Conservation (phyloP, 2,797 vertebrate species). For the Zalophus californianus region DNA sequence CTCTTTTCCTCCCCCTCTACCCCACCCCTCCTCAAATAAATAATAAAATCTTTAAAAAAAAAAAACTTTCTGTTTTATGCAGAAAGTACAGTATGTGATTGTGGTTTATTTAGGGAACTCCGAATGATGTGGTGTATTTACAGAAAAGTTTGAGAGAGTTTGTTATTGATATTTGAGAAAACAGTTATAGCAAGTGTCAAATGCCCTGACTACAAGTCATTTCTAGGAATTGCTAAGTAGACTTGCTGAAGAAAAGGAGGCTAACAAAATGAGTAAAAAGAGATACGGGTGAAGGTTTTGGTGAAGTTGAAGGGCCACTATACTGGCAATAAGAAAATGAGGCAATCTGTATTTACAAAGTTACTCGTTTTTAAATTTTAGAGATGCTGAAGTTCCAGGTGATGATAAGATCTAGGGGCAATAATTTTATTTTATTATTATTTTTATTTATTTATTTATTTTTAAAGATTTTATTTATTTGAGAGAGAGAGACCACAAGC, state of each 20-base stretch:
- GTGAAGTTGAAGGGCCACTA: not conserved
- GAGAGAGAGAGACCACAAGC: not conserved
- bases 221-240: slow-evolving; percentile 25
- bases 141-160: slow-evolving; percentile 22
- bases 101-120: slow-evolving; percentile 12
- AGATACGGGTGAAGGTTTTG: not conserved
- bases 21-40: not conserved
- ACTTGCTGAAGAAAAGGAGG: not conserved
- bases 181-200: not conserved
- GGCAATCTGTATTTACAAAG: not conserved
- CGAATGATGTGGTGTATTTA: not conserved
- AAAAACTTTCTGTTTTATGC: not conserved
- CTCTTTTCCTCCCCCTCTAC: not conserved
- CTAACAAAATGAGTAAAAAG: not conserved
- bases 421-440: not conserved
- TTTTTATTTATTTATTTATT: not conserved
- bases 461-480: not conserved
- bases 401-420: not conserved
- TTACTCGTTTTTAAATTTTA: slow-evolving; percentile 42
- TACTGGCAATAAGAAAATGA: not conserved
- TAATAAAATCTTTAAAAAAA: not conserved
- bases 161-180: slow-evolving; percentile 18
- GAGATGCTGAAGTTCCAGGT: not conserved
- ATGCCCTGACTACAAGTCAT: not conserved
- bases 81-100: not conserved